Percentiles rank a stretch among this genome's conserved stretches.
These are phyloP conservation scores for Pseudomugil gertrudae DNA, from an alignment of 2,797 vertebrate species.

Conservation along the genomic window DNA sequence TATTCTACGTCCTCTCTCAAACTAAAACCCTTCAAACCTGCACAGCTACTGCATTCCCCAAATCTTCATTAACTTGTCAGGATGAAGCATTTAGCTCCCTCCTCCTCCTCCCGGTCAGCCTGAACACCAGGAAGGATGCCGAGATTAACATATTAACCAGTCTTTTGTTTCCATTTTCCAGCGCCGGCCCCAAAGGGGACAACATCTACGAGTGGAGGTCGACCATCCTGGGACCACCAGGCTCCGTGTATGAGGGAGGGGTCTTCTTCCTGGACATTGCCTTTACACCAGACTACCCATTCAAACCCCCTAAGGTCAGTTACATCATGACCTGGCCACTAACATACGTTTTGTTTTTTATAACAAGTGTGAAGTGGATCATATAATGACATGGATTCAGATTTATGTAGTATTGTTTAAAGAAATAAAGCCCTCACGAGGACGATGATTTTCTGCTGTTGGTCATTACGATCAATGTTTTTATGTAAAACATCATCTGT, in stretches of 20 bases:
- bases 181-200: conserved; percentile 93
- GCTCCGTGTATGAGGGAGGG: conserved; percentile 94
- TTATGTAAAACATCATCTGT: too few species aligned
- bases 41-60: conserved; percentile 25
- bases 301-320: conserved; percentile 95
- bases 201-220: conserved; percentile 97
- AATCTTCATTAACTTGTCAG: conserved; percentile 67
- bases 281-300: conserved; percentile 95
- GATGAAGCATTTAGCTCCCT: conserved; percentile 35
- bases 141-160: conserved; percentile 59
- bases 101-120: not conserved
- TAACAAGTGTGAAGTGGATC: too few species aligned
- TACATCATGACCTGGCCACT: not conserved
- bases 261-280: conserved; percentile 96
- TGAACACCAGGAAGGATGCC: conserved; percentile 29
- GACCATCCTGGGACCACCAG: conserved; percentile 93
- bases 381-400: too few species aligned
- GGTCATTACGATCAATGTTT: too few species aligned
- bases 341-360: too few species aligned
- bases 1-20: conserved; percentile 40
- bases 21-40: conserved; percentile 39
- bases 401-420: too few species aligned
- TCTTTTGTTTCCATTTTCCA: conserved; percentile 65
- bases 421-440: too few species aligned
- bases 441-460: too few species aligned